phyloP scores from a whole-genome alignment of 2,888 invertebrate genomes.

The Drosophila neotestacea region DNA sequence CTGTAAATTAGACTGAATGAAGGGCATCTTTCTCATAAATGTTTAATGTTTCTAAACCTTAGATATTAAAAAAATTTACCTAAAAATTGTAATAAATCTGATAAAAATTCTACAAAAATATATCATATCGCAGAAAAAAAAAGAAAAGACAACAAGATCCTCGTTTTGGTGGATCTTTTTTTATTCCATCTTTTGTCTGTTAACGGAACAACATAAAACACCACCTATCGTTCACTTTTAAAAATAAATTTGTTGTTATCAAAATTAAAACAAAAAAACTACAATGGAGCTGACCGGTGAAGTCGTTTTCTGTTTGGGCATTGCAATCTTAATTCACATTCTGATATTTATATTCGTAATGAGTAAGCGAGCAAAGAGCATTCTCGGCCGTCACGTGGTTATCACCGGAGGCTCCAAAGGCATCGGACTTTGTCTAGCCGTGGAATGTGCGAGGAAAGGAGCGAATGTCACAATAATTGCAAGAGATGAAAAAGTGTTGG shows the following conservation, averaged over 20 bases:
- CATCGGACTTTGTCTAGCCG: conserved; percentile 94
- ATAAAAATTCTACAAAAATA: not conserved
- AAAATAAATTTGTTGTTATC: no score
- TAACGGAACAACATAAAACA: no score
- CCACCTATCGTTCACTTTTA: no score
- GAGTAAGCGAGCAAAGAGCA: conserved; percentile 73
- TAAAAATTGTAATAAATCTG: no score
- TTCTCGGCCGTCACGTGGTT: conserved; percentile 88
- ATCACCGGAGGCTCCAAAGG: conserved; percentile 98
- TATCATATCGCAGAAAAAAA: no score
- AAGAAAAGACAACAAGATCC: no score
- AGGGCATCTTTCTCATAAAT: no score
- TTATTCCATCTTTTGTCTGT: no score
- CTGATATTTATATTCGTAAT: conserved; percentile 79
- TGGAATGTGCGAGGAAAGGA: conserved; percentile 91
- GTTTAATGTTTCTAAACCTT: no score
- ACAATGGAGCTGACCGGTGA: conserved; percentile 76
- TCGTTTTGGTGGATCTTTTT: no score
- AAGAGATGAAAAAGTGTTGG: conserved; percentile 90
- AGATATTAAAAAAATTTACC: no score
- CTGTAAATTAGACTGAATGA: not conserved
- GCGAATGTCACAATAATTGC: conserved; percentile 97
- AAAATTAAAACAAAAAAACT: no score
- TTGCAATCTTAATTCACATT: conserved; percentile 76
- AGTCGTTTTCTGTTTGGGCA: conserved; percentile 67